phyloP scores from a whole-genome alignment of 2,888 invertebrate species.

The Hydroisotoma schaefferi region DNA sequence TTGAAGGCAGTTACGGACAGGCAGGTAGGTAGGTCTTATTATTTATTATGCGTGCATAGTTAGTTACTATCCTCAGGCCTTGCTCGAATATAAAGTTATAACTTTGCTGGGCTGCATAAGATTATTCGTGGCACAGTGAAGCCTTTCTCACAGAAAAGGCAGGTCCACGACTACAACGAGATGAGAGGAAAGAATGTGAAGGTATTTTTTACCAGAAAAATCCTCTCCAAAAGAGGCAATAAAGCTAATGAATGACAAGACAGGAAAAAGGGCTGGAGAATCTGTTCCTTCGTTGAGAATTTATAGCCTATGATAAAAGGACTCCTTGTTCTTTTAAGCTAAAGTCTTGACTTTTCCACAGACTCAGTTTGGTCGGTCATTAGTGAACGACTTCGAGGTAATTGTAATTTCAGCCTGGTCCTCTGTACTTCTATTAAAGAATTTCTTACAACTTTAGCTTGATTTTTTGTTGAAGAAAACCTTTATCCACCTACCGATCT shows the following conservation, averaged over 20 bases:
- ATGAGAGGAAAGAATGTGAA: neutral
- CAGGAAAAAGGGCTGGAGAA: constrained; percentile 15
- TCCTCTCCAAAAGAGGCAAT: constrained; percentile 8
- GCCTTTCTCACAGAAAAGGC: too few relatives aligned
- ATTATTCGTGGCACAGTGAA: too few relatives aligned
- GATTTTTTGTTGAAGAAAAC: too few relatives aligned
- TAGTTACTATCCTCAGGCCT: too few relatives aligned
- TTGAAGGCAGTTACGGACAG: too few relatives aligned
- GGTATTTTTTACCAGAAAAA: neutral
- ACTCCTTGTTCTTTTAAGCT: constrained; percentile 16
- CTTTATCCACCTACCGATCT: too few relatives aligned
- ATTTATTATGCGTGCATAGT: too few relatives aligned
- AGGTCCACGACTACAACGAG: too few relatives aligned
- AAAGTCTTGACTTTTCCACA: constrained; percentile 18
- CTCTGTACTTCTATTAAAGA: neutral
- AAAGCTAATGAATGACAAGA: constrained; percentile 19
- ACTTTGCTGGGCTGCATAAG: too few relatives aligned
- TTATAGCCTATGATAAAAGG: constrained; percentile 16
- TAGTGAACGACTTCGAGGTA: constrained; percentile 17
- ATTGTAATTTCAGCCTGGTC: constrained; percentile 15
- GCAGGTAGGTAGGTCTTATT: too few relatives aligned
- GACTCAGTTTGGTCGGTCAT: constrained; percentile 15
- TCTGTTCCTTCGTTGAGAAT: constrained; percentile 19
- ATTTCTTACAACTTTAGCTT: too few relatives aligned
- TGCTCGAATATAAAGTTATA: too few relatives aligned